Conservation (phyloP, 2,113 vertebrate genomes). For the Mirza zaza region DNA sequence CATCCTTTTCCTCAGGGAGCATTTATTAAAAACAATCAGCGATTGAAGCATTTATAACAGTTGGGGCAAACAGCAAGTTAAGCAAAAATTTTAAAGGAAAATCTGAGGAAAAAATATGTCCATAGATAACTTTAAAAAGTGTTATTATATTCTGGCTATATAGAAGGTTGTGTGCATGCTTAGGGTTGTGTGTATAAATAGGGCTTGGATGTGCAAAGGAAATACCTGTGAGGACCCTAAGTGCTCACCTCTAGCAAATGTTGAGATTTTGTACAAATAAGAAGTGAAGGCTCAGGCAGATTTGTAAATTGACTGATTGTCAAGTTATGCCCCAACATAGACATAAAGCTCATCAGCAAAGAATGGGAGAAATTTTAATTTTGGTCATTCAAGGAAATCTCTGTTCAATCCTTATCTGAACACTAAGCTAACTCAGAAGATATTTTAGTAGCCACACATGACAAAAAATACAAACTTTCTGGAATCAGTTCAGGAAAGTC, state of each 20-base stretch:
- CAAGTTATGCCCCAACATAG: neutral
- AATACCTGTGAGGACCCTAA: neutral
- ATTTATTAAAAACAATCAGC: neutral
- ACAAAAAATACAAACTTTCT: neutral
- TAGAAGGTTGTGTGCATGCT: neutral
- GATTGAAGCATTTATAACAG: neutral
- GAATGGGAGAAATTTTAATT: neutral
- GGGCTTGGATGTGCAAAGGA: neutral
- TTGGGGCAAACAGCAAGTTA: neutral
- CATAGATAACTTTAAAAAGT: neutral
- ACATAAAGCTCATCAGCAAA: neutral
- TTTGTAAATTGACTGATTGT: neutral
- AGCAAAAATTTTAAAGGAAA: neutral
- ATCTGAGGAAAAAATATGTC: neutral
- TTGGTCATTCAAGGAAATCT: neutral
- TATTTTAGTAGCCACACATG: neutral
- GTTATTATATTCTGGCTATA: neutral
- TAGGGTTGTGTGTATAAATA: neutral
- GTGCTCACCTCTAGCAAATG: neutral
- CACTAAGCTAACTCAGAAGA: no score
- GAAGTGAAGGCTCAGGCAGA: neutral
- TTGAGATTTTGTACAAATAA: neutral
- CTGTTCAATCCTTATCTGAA: neutral
- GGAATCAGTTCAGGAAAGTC: neutral
- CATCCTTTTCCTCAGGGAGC: neutral